These are phyloP conservation scores for Ochropleura plecta DNA, from an alignment of 2,888 invertebrate species.

Conservation along the genomic window DNA sequence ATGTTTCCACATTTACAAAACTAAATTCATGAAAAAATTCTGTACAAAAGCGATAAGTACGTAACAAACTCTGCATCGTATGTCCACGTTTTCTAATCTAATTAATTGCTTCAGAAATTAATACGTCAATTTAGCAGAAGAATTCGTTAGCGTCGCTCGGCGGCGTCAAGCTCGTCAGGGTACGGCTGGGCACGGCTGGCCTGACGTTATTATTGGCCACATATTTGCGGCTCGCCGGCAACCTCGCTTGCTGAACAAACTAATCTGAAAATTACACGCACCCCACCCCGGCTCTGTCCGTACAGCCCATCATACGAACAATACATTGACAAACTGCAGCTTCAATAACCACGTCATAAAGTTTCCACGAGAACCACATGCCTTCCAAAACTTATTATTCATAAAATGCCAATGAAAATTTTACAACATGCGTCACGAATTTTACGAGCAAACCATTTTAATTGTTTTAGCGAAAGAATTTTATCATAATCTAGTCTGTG, in stretches of 20 bases:
- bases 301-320: conserved; percentile 68
- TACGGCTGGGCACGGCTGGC: conserved; percentile 35
- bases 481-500: conserved; percentile 44
- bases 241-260: conserved; percentile 86
- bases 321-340: conserved; percentile 72
- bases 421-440: conserved; percentile 38
- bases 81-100: conserved; percentile 31
- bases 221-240: conserved; percentile 82
- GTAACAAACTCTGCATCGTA: conserved; percentile 6
- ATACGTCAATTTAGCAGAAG: conserved; percentile 63
- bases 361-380: conserved; percentile 7
- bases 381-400: conserved; percentile 23
- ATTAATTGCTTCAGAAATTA: conserved; percentile 53
- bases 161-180: conserved; percentile 35
- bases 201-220: conserved; percentile 81
- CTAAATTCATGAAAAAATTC: not conserved
- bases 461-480: conserved; percentile 44
- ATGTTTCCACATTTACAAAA: not conserved
- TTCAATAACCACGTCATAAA: conserved; percentile 50
- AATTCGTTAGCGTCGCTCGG: conserved; percentile 51
- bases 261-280: conserved; percentile 89
- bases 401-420: conserved; percentile 16
- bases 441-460: conserved; percentile 29
- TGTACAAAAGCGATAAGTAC: not conserved
- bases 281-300: conserved; percentile 63